Evolutionary conservation across 2,888 invertebrate genomes (phyloP), one percentile per base, ranked within the genome.

Genomic region (Maniola hyperantus): DNA sequence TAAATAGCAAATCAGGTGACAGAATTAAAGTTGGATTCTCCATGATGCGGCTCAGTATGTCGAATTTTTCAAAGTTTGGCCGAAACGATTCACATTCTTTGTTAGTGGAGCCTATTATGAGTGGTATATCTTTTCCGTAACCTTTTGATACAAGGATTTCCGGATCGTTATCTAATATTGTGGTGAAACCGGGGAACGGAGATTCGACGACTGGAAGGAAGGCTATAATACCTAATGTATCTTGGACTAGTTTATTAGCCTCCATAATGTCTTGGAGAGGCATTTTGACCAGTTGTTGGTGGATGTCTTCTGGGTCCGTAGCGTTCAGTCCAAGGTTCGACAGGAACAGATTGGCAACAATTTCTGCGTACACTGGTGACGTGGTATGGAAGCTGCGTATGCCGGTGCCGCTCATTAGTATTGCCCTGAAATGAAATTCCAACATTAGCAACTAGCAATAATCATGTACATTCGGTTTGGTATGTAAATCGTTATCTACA

Each of bases 311-410:
- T 0, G 85, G 74, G 54, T 86, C 82, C 0, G 83, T 82, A 5
- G 82, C 71, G 64, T 82, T 85, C 63, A 90, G 82, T 64, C 81
- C 94, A 86, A 95, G 77, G 79, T 89, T 65, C 66, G 77, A 71
- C 77, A 93, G 72, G 67, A 89, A 79, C 20, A 77, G 51, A 10
- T 74, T 75, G 10, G 82, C 76, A 2, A 82, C 69, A 6, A 72
- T 72, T 67, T 85, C 75, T 1, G 88, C 84, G 70, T 76, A 87
- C 0, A 60, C 48, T 2, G 89, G 88, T 1, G 86, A 85, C 0
- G 82, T 64, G 48, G 84, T 87, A 72, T 75, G 84, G 73, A 86
- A 87, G 8, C 79, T 75, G 0, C 82, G 78, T 18, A 77, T 76
- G 0, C 80, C 85, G 6, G 81, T 81, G 18, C 91, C 88, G 72